Evolutionary conservation across 2,113 vertebrate genomes (phyloP).

Genomic region (Plestiodon gilberti): DNA sequence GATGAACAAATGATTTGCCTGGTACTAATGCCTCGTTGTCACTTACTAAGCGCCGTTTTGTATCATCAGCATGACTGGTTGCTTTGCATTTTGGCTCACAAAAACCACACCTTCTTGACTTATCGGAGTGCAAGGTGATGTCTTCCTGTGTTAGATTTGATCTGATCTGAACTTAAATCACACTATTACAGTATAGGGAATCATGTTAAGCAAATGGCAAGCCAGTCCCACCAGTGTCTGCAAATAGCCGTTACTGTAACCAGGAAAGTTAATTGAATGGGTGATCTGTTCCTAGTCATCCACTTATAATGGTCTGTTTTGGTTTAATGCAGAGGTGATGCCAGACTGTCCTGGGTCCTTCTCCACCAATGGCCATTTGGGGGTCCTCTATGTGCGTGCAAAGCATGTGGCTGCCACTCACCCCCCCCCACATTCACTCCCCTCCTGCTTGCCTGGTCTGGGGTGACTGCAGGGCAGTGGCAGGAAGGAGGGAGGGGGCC

Average conservation of each 20-base stretch:
- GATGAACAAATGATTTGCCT: constrained; percentile 22
- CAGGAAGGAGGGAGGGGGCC: no score
- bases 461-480: no score
- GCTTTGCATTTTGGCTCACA: background rate
- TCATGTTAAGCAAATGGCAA: background rate
- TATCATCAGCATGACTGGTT: background rate
- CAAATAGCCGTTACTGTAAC: background rate
- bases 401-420: no score
- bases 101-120: no score
- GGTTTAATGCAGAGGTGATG: background rate
- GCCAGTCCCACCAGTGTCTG: background rate
- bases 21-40: background rate
- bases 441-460: no score
- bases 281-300: background rate
- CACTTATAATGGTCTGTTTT: background rate
- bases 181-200: background rate
- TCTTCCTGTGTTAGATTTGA: background rate
- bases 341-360: no score
- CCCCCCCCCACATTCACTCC: no score
- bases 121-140: background rate
- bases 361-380: no score
- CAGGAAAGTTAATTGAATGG: background rate
- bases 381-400: no score
- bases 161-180: background rate
- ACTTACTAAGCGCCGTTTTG: background rate